Evolutionary conservation across 2,113 vertebrate genomes (phyloP).

Genomic region (Cinclus mexicanus): DNA sequence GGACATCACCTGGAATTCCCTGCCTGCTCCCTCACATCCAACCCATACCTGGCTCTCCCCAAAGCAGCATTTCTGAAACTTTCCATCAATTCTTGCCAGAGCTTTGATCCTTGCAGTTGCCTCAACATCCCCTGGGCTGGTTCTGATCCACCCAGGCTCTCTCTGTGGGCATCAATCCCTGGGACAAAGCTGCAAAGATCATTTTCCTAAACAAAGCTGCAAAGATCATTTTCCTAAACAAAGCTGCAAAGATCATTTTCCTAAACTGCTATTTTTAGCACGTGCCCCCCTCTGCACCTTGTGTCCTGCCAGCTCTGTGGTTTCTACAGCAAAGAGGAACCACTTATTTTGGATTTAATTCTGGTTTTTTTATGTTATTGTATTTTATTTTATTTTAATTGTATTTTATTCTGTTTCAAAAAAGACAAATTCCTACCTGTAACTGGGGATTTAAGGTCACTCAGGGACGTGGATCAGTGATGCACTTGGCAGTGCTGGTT

Average conservation of each 20-base stretch:
- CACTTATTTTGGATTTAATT: background rate
- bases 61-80: background rate
- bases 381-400: background rate
- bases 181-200: background rate
- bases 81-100: background rate
- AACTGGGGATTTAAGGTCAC: background rate
- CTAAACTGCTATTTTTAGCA: background rate
- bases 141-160: background rate
- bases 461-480: too few relatives aligned
- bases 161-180: background rate
- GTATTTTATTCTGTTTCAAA: background rate
- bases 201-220: background rate
- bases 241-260: background rate
- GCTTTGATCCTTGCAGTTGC: background rate
- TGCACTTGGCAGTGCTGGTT: too few relatives aligned
- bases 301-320: background rate
- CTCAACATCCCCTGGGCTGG: background rate
- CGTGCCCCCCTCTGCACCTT: background rate
- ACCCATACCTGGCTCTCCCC: background rate
- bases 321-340: background rate
- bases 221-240: background rate
- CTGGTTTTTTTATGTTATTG: background rate
- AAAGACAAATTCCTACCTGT: slow-evolving; percentile 32
- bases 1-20: background rate
- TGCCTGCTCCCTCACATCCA: background rate